Percentiles rank a stretch among this genome's conserved stretches.
phyloP scores from a whole-genome alignment of 1,140 invertebrate genomes.

The Adelges cooleyi region DNA sequence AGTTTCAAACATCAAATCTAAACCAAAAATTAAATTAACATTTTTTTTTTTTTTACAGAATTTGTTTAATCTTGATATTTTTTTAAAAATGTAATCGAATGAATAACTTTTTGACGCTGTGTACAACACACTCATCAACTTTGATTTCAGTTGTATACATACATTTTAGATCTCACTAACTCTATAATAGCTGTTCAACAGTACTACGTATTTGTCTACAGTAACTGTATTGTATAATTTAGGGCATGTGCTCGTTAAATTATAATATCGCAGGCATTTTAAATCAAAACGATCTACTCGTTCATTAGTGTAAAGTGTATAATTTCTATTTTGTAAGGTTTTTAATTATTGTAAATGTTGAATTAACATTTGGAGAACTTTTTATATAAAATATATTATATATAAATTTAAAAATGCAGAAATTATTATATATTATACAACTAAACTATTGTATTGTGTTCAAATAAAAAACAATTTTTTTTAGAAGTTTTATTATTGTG shows the following conservation, averaged over 20 bases:
- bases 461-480: no score
- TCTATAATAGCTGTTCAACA: no score
- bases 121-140: not conserved
- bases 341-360: conserved; percentile 7
- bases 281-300: conserved; percentile 11
- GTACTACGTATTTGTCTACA: no score
- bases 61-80: not conserved
- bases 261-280: not conserved
- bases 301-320: conserved; percentile 16
- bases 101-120: not conserved
- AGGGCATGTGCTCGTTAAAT: not conserved
- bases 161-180: conserved; percentile 20
- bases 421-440: not conserved
- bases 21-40: no score
- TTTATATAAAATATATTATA: conserved; percentile 8
- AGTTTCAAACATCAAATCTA: no score
- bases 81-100: not conserved
- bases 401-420: no score
- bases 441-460: not conserved
- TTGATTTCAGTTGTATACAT: not conserved
- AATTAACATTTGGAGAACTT: no score
- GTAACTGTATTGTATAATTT: no score
- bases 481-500: no score
- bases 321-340: conserved; percentile 6
- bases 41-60: not conserved